Evolutionary conservation across 2,888 invertebrate genomes (phyloP), one percentile per base, ranked within the genome.

Genomic region (Epiblema foenella): DNA sequence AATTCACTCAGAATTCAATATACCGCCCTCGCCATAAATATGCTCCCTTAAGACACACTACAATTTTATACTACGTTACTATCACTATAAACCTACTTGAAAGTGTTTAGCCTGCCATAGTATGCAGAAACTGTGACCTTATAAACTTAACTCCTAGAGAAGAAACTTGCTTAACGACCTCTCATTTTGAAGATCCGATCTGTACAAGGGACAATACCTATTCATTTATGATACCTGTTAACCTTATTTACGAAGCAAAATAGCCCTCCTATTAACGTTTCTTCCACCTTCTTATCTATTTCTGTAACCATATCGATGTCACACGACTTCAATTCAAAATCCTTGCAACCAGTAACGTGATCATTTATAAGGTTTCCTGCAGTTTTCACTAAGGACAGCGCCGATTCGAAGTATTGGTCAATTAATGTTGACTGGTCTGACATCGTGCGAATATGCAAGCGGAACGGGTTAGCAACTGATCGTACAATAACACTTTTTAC

Each of bases 281-380:
- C 95, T 88, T 99, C 99, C 0, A 99, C 98, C 85, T 97, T 96
- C 85, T 97, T 96, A 89, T 99, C 99, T 12, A 98, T 97, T 94
- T 98, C 98, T 0, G 99, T 99, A 0, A 99, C 99, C 75, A 99
- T 94, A 92, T 99, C 99, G 76, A 98, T 97, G 76, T 97, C 97
- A 77, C 95, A 95, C 5, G 96, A 95, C 89, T 99, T 99, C 15
- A 94, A 91, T 78, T 95, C 95, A 46, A 97, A 95, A 60, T 89
- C 92, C 75, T 94, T 94, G 18, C 95, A 92, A 9, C 93, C 93
- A 69, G 74, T 79, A 59, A 85, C 82, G 70, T 89, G 85, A 68
- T 90, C 89, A 46, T 78, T 89, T 83, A 93, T 91, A 88, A 92
- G 90, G 86, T 84, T 94, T 85, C 97, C 97, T 52, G 96, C 96